Evolutionary conservation across 2,888 invertebrate species (phyloP), one percentile per base, ranked within the genome.

Genomic region (Apocheima hispidaria): DNA sequence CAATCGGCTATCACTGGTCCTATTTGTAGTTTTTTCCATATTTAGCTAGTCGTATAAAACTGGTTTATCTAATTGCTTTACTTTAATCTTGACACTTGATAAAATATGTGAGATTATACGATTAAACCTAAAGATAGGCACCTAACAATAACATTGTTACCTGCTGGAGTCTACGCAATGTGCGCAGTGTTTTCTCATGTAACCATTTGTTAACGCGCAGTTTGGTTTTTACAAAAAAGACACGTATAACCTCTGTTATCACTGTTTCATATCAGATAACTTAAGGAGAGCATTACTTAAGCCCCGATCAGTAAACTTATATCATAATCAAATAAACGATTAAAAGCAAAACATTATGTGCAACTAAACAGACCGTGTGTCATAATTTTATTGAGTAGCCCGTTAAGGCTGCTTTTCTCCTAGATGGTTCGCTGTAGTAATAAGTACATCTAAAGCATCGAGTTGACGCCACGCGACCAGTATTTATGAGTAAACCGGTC

Each of bases 401-500:
- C 14, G 35, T 26, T 33, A 12, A 20, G 10, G 26, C n/a, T 18
- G 10, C 36, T 21, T 30, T 38, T 5, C 52, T 28, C 16, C 35
- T 50, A n/a, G 18, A 53, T 38, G 46, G 50, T 55, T 63, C 33
- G 46, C 26, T 53, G 18, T 36, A 58, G 36, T 61, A 48, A 38
- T 50, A 73, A 66, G 68, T 72, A 69, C 63, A 69, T 74, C 66
- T 70, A 68, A 72, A 78, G 73, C 76, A 70, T 80, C 73, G 75
- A 70, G 75, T 77, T 73, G 78, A 75, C 77, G 77, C 75, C 71
- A 78, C 72, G 65, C 70, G 78, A 78, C 79, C 74, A 79, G 79
- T 81, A 72, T 78, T 75, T 70, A 65, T 46, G 60, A 55, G 52
- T 12, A 76, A 81, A 85, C 83, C 82, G 77, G 87, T 87, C 83